phyloP scores from a whole-genome alignment of 1,140 invertebrate genomes.

The Drosophila melanica region DNA sequence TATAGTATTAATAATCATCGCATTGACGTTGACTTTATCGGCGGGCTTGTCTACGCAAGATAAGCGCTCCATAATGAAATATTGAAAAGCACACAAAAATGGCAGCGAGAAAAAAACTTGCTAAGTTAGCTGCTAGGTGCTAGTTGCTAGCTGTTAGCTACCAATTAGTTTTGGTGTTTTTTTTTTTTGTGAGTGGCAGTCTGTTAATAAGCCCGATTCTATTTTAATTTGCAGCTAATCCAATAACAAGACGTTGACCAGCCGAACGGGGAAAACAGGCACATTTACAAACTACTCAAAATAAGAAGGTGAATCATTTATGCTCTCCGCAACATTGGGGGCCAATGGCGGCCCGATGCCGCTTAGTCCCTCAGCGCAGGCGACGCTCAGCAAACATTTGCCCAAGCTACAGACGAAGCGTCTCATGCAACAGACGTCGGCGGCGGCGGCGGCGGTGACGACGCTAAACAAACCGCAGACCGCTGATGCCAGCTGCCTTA shows the following conservation, averaged over 20 bases:
- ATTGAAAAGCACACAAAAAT: conserved; percentile 53
- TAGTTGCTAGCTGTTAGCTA: conserved; percentile 9
- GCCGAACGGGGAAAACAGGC: background rate
- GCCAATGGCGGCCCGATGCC: conserved; percentile 73
- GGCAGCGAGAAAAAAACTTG: conserved; percentile 30
- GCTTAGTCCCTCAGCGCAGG: conserved; percentile 81
- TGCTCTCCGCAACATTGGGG: conserved; percentile 75
- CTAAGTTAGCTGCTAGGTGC: conserved; percentile 36
- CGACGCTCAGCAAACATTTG: conserved; percentile 81
- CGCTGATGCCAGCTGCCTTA: conserved; percentile 74
- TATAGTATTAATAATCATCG: conserved; percentile 79
- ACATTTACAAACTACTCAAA: conserved; percentile 22
- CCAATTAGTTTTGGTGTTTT: background rate
- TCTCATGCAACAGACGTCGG: conserved; percentile 66
- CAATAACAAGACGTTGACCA: conserved; percentile 43
- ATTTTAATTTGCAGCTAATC: conserved; percentile 54
- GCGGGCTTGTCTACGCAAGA: conserved; percentile 31
- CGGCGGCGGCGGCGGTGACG: conserved; percentile 11
- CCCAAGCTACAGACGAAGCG: conserved; percentile 76
- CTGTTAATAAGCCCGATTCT: conserved; percentile 55
- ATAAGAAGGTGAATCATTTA: conserved; percentile 55
- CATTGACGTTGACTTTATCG: conserved; percentile 57
- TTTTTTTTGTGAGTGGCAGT: conserved; percentile 63
- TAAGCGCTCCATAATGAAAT: conserved; percentile 60
- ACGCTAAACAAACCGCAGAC: conserved; percentile 60